A percentile compares a stretch with the other conserved stretches of the same genome.
Evolutionary conservation across 2,797 vertebrate species (phyloP).

Genomic region (Petrocephalus sullivani): DNA sequence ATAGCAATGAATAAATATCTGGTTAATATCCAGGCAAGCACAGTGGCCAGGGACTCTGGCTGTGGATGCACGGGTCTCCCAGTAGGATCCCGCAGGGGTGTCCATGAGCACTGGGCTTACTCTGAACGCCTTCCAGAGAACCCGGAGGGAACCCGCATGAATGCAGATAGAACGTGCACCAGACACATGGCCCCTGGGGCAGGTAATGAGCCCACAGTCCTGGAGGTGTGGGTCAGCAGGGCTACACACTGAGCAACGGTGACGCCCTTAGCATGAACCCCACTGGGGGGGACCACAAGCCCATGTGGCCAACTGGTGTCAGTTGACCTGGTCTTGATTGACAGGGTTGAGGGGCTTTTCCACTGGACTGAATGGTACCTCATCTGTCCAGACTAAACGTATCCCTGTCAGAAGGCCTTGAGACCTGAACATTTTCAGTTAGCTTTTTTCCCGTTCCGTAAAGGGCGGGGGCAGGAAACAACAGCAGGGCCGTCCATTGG

Average conservation of each 20-base stretch:
- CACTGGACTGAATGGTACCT: background rate
- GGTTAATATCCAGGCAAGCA: background rate
- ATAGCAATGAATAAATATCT: background rate
- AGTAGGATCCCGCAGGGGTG: background rate
- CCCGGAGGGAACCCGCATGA: background rate
- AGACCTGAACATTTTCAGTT: background rate
- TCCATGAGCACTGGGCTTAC: background rate
- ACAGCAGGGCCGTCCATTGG: background rate
- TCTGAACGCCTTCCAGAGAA: background rate
- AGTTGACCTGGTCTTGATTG: background rate
- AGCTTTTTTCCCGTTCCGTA: background rate
- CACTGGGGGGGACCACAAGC: background rate
- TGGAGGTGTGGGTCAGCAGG: background rate
- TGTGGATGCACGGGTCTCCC: background rate
- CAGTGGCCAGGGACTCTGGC: background rate
- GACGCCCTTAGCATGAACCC: background rate
- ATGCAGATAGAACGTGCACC: background rate
- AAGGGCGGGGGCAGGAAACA: background rate
- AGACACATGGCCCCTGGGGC: background rate
- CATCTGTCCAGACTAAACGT: background rate
- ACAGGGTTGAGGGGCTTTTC: background rate
- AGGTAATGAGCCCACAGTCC: background rate
- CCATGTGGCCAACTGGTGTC: too few relatives aligned
- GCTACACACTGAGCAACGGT: background rate
- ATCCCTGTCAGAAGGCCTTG: background rate